Conservation (phyloP, 1,140 invertebrate genomes). For the Papilio xuthus region DNA sequence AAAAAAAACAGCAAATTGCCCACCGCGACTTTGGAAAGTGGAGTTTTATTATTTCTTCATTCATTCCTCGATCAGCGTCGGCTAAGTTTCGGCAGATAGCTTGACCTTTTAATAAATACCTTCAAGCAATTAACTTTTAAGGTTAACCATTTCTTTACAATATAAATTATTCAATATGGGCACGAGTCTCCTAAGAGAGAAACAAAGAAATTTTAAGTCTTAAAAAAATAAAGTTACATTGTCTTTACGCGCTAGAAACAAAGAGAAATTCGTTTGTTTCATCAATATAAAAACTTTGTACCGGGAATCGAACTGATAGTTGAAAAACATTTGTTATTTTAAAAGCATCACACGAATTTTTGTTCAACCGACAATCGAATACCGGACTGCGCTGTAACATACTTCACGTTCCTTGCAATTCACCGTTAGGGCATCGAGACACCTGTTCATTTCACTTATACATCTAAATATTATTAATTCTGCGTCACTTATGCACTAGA, state of each 20-base stretch:
- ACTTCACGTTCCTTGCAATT: background rate
- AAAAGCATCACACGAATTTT: conserved; percentile 8
- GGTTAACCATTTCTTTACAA: conserved; percentile 23
- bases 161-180: conserved; percentile 14
- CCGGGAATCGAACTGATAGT: background rate
- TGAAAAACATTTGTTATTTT: background rate
- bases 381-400: background rate
- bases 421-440: background rate
- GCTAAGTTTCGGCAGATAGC: conserved; percentile 27
- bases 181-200: background rate
- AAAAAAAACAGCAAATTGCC: conserved; percentile 55
- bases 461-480: background rate
- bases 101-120: conserved; percentile 7
- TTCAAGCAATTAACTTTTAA: conserved; percentile 12
- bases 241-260: background rate
- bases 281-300: background rate
- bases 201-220: background rate
- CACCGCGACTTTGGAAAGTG: conserved; percentile 58
- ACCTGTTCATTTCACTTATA: background rate
- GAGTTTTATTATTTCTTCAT: conserved; percentile 52
- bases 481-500: too few species aligned
- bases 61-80: conserved; percentile 38
- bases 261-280: background rate
- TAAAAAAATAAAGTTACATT: background rate
- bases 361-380: background rate